Percentiles rank a stretch among this genome's conserved stretches.
Evolutionary conservation across 2,797 vertebrate species (phyloP).

Genomic region (Bradypodion ventrale): DNA sequence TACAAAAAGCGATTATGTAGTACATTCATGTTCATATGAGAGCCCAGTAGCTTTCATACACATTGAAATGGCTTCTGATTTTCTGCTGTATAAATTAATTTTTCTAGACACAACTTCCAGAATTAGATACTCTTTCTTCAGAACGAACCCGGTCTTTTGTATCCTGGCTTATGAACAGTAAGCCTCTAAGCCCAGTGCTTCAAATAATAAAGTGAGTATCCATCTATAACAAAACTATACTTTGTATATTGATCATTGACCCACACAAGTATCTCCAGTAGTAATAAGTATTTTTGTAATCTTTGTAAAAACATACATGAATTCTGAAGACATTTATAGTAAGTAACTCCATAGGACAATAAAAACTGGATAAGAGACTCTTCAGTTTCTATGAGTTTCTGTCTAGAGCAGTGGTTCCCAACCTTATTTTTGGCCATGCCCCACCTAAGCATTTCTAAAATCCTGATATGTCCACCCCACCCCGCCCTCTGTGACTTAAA

Average conservation of each 20-base stretch:
- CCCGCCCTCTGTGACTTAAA: too few species aligned
- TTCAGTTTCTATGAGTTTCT: too few species aligned
- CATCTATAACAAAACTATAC: not conserved
- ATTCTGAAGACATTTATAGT: not conserved
- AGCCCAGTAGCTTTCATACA: not conserved
- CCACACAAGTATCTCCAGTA: not conserved
- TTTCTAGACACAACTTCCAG: slow-evolving; percentile 87
- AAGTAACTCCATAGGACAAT: too few species aligned
- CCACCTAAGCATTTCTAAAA: too few species aligned
- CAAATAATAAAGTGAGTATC: slow-evolving; percentile 90
- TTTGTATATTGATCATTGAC: not conserved
- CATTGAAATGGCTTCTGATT: not conserved
- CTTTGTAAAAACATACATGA: not conserved
- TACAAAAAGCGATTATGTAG: not conserved
- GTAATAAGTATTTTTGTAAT: too few species aligned
- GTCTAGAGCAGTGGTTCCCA: too few species aligned
- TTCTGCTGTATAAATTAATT: not conserved
- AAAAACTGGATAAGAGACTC: too few species aligned
- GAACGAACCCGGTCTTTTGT: slow-evolving; percentile 88
- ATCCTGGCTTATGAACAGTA: slow-evolving; percentile 90
- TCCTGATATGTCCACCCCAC: too few species aligned
- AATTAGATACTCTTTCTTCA: slow-evolving; percentile 86
- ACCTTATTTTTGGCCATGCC: too few species aligned
- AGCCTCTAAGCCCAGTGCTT: slow-evolving; percentile 84
- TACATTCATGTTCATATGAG: not conserved